Conservation (phyloP, 2,797 vertebrate genomes). For the Carduelis carduelis region DNA sequence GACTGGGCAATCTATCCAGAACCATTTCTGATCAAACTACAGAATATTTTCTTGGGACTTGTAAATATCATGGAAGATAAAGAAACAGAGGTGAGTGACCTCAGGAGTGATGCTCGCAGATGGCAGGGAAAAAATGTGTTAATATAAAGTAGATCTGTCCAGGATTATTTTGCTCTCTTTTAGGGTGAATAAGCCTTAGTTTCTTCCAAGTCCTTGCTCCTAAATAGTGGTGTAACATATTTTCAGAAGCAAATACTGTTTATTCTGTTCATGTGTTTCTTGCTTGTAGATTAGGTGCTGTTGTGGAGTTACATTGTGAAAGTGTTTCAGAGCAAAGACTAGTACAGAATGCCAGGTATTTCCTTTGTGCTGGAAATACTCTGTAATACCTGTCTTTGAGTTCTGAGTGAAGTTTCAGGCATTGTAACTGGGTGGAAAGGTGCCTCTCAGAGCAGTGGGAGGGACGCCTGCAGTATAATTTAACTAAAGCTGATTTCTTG, state of each 20-base stretch:
- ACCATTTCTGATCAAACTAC: constrained; percentile 96
- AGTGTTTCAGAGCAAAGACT: background rate
- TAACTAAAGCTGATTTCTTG: background rate
- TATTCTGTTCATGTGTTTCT: background rate
- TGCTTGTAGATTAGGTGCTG: background rate
- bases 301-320: background rate
- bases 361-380: background rate
- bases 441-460: background rate
- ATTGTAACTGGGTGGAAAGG: background rate
- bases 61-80: constrained; percentile 92
- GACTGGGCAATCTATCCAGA: constrained; percentile 99
- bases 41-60: constrained; percentile 98
- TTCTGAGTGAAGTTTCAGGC: background rate
- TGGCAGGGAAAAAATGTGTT: background rate
- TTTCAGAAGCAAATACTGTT: background rate
- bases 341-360: background rate
- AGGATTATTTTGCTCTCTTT: background rate
- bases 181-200: background rate
- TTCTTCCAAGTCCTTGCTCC: background rate
- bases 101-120: background rate
- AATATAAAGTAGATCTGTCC: background rate
- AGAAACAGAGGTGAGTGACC: constrained; percentile 77
- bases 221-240: background rate
- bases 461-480: no score
- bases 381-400: background rate